These are phyloP conservation scores for Phyllotis vaccarum DNA, from an alignment of 2,797 vertebrate species.

Conservation along the genomic window DNA sequence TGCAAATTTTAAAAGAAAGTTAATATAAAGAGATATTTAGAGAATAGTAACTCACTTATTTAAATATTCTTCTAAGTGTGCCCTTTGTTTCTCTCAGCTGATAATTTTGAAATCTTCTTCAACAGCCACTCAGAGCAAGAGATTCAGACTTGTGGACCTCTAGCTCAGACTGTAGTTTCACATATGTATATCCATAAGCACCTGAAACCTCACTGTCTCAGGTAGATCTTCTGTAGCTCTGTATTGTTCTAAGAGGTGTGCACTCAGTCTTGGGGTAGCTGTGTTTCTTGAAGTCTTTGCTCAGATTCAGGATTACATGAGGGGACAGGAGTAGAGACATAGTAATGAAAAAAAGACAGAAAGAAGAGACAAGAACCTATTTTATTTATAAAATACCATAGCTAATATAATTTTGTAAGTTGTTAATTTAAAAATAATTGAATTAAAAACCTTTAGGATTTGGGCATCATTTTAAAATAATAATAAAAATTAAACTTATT, in stretches of 20 bases:
- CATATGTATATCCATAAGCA: too few relatives aligned
- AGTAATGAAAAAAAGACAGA: not conserved
- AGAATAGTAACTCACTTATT: not conserved
- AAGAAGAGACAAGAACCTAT: not conserved
- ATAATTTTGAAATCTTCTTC: not conserved
- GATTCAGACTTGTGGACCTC: not conserved
- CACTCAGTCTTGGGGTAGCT: not conserved
- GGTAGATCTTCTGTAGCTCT: not conserved
- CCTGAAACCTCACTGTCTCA: not conserved
- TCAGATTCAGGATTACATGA: not conserved
- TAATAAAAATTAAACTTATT: not conserved
- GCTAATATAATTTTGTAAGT: not conserved
- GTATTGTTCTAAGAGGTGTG: not conserved
- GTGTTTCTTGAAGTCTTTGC: not conserved
- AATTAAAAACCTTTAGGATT: not conserved
- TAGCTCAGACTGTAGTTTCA: not conserved
- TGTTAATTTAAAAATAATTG: not conserved
- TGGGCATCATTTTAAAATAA: not conserved
- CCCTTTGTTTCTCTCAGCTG: not conserved
- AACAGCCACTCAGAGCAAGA: not conserved
- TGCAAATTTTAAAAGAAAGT: not conserved
- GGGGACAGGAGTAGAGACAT: accelerated
- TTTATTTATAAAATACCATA: not conserved
- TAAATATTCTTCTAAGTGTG: not conserved
- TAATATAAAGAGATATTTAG: not conserved